Base-by-base conservation (phyloP, 2,888 invertebrate species). In the Cerceris ruficornis region DNA sequence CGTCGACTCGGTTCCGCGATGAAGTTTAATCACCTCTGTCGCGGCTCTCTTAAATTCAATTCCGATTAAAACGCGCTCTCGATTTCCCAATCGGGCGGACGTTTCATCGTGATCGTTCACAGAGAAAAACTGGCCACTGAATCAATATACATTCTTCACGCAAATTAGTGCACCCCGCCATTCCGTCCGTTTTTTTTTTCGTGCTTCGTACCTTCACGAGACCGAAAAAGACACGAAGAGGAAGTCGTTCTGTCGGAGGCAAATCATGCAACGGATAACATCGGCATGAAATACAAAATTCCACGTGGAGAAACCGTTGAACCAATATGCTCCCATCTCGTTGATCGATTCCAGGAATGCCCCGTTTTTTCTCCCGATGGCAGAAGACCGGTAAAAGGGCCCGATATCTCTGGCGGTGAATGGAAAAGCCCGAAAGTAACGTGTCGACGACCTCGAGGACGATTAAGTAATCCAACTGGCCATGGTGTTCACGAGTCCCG, bases 11-110 rank as follows among this genome's bases (percentile, higher is more conserved):
- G 42, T 71, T 43, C 55, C 50, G 72, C 70, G 72, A 79, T 70
- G 76, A 81, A 82, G 84, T 82, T 84, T 81, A 77, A 72, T 81
- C 82, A 82, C 87, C 83, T 73, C 67, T 50, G 59, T 28, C 17
- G 57, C 57, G 59, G 71, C 17, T 67, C 65, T 8, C 8, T 13
- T 39, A 17, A 5, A 50, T 39, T 15, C n/a, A 17, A 52, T 52
- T 46, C n/a, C 52, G n/a, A 11, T 52, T 7, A n/a, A 9, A 14
- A 14, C 52, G 7, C 13, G 7, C n/a, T 52, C 28, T 28, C 28
- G 28, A 28, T 28, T 28, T 28, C 28, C 28, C 28, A 28, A 28
- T 28, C 28, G 28, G 28, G 46, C 46, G 46, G 13, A 13, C 5
- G 46, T n/a, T n/a, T n/a, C n/a, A n/a, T n/a, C n/a, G n/a, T n/a